These are phyloP conservation scores for Paracanthobrama guichenoti DNA, from an alignment of 2,113 vertebrate species.

Conservation along the genomic window DNA sequence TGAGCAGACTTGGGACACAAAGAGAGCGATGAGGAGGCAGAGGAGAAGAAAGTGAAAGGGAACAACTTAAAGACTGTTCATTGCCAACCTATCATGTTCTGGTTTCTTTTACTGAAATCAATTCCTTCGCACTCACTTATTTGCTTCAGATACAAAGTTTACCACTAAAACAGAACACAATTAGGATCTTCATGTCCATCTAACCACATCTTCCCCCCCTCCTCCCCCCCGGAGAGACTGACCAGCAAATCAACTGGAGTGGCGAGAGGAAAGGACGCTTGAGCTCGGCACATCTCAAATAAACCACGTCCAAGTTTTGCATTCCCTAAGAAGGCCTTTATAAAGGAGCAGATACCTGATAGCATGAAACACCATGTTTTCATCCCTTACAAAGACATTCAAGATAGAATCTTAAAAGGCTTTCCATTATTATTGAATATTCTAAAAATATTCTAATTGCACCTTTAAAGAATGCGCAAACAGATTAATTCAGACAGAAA, in stretches of 20 bases:
- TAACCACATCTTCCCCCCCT: slow-evolving; percentile 26
- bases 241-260: slow-evolving; percentile 8
- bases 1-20: slow-evolving; percentile 53
- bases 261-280: slow-evolving; percentile 36
- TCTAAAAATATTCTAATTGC: slow-evolving; percentile 39
- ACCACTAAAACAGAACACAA: background rate
- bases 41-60: slow-evolving; percentile 30
- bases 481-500: slow-evolving; percentile 26
- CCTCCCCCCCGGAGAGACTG: slow-evolving; percentile 45
- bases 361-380: background rate
- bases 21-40: slow-evolving; percentile 6
- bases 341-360: slow-evolving; percentile 4
- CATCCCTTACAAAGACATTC: background rate
- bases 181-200: slow-evolving; percentile 29
- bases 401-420: background rate
- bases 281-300: slow-evolving; percentile 24
- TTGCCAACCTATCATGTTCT: slow-evolving; percentile 48
- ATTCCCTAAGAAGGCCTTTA: slow-evolving; percentile 46
- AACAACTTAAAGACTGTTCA: slow-evolving; percentile 53
- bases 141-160: slow-evolving; percentile 1
- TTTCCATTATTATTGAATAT: slow-evolving; percentile 18
- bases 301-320: slow-evolving; percentile 25
- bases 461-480: slow-evolving; percentile 44
- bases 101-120: slow-evolving; percentile 45
- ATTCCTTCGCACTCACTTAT: background rate